phyloP scores from a whole-genome alignment of 2,888 invertebrate species.

The Doris montereyensis region DNA sequence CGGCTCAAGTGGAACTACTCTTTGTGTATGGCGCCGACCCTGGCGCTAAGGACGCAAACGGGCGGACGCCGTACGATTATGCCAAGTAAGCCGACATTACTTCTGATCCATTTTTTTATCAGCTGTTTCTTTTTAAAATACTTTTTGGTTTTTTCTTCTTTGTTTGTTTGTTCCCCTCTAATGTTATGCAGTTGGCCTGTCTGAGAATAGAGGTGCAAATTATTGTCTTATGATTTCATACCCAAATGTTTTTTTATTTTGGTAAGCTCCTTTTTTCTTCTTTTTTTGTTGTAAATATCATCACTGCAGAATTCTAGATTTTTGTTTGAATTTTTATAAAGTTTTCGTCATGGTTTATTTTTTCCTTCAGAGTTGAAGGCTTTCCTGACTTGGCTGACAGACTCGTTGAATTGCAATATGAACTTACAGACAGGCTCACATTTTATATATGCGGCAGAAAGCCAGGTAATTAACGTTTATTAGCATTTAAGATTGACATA shows the following conservation, averaged over 20 bases:
- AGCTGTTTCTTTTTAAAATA: not conserved
- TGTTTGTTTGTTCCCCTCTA: not conserved
- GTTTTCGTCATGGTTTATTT: too few relatives aligned
- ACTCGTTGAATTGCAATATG: slow-evolving; percentile 90
- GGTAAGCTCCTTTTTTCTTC: too few relatives aligned
- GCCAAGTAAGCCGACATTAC: slow-evolving; percentile 61
- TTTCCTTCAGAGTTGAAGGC: slow-evolving; percentile 80
- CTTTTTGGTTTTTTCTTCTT: too few relatives aligned
- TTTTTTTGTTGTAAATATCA: too few relatives aligned
- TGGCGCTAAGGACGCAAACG: slow-evolving; percentile 81
- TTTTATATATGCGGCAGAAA: slow-evolving; percentile 89
- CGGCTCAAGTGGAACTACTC: slow-evolving; percentile 91
- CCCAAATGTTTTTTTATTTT: too few relatives aligned
- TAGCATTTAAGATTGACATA: not conserved
- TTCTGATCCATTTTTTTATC: not conserved
- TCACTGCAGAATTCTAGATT: too few relatives aligned
- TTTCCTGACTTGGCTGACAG: slow-evolving; percentile 87
- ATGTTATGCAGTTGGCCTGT: too few relatives aligned
- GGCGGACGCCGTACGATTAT: slow-evolving; percentile 73
- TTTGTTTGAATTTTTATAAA: too few relatives aligned
- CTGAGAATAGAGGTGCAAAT: not conserved
- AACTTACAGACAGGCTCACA: slow-evolving; percentile 93
- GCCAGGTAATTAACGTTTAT: slow-evolving; percentile 78
- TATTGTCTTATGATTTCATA: too few relatives aligned
- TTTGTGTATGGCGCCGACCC: slow-evolving; percentile 96